These are phyloP conservation scores for Macaca nemestrina DNA, from an alignment of 2,113 vertebrate species.

Conservation along the genomic window DNA sequence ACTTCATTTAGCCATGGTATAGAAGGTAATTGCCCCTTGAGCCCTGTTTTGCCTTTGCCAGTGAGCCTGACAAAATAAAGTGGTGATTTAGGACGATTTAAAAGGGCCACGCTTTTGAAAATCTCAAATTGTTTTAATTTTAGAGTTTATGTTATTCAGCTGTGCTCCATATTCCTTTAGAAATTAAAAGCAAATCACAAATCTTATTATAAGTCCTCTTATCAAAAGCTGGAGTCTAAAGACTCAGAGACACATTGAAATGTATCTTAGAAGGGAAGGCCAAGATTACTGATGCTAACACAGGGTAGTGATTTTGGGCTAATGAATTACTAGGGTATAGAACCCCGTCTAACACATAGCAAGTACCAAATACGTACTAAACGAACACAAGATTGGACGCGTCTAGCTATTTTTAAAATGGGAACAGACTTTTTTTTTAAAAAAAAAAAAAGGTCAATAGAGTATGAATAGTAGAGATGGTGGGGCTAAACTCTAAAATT, in stretches of 20 bases:
- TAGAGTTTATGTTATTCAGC: background rate
- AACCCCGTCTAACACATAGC: background rate
- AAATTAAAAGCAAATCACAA: slow-evolving; percentile 27
- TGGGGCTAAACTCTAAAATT: background rate
- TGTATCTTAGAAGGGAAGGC: background rate
- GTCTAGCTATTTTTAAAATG: background rate
- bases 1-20: background rate
- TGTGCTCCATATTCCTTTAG: background rate
- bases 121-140: background rate
- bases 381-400: background rate
- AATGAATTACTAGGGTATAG: background rate
- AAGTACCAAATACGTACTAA: background rate
- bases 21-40: background rate
- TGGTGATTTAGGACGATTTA: background rate
- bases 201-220: background rate
- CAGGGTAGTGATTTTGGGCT: background rate
- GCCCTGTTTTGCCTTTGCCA: background rate
- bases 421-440: background rate
- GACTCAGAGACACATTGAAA: background rate
- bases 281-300: background rate
- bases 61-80: background rate
- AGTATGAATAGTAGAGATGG: background rate
- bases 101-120: background rate
- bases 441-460: background rate
- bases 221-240: background rate